Base-by-base conservation (phyloP, 2,888 invertebrate species). In the Uloborus plumipes region DNA sequence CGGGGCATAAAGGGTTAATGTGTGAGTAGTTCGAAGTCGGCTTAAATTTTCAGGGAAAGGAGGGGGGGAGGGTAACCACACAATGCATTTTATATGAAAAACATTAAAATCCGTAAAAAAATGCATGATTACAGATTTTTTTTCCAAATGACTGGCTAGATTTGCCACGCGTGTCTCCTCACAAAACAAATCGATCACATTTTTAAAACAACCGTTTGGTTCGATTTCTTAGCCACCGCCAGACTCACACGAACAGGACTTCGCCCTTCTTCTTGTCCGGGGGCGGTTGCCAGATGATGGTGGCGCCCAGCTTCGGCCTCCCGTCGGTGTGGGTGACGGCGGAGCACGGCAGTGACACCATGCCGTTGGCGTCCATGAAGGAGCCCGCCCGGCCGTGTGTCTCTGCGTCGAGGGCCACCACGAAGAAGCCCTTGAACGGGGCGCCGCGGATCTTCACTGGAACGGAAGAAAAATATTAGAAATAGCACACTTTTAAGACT, bases 401-500 rank as follows among this genome's bases (percentile, higher is more conserved):
- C 13, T 84, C 73, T 0, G 84, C 80, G 55, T 86, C 85, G 53
- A 86, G 50, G 0, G 86, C 86, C 14, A 77, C 74, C 1, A 86
- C 84, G n/a, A 86, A 82, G 53, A 86, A 86, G 11, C 86, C 86
- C 76, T 84, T 84, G 69, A 86, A 86, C 14, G 85, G 71, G 11
- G 83, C 77, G 0, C 86, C 86, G 11, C 80, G 71, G n/a, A 86
- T 84, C 62, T 72, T 69, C 31, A 86, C 86, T 86, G 50, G 22
- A 72, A 79, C 1, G n/a, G n/a, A n/a, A n/a, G 49, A 11, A 59
- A 26, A 55, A 53, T 9, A 16, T 4, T 39, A 31, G 7, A 61
- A 31, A 31, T 31, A 31, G 31, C 7, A 31, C n/a, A n/a, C n/a
- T n/a, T n/a, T n/a, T n/a, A n/a, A n/a, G n/a, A n/a, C n/a, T n/a